phyloP scores from a whole-genome alignment of 2,113 vertebrate species.

The Microcebus jonahi region DNA sequence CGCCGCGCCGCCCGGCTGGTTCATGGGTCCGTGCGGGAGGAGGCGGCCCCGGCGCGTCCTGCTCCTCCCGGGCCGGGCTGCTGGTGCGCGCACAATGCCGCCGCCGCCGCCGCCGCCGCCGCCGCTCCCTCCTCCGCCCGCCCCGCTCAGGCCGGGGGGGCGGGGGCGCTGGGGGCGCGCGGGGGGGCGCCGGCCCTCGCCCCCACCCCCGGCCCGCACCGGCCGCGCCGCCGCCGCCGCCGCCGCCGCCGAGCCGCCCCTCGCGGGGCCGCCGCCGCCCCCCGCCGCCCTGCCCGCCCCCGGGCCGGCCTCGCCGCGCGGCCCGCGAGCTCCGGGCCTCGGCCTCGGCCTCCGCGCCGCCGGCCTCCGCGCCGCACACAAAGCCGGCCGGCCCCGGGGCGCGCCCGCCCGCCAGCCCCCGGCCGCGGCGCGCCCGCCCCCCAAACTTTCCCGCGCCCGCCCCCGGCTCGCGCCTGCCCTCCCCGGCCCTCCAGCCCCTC shows the following conservation, averaged over 20 bases:
- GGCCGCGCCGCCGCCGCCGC: constrained; percentile 58
- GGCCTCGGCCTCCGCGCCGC: constrained; percentile 72
- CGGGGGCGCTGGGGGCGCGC: constrained; percentile 67
- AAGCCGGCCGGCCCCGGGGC: constrained; percentile 57
- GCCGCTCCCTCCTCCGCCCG: constrained; percentile 63
- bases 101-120: constrained; percentile 21
- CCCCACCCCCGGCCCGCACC: constrained; percentile 65
- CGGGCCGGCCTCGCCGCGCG: constrained; percentile 69
- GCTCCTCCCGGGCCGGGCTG: constrained; percentile 77
- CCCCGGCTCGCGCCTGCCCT: not conserved
- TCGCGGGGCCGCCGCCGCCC: constrained; percentile 68
- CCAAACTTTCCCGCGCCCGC: constrained; percentile 57
- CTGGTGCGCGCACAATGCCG: constrained; percentile 78
- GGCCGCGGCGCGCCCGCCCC: constrained; percentile 42
- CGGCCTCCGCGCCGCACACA: constrained; percentile 70
- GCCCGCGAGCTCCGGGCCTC: constrained; percentile 72
- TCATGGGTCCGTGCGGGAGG: constrained; percentile 78
- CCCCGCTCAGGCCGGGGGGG: constrained; percentile 69
- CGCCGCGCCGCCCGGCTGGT: constrained; percentile 78
- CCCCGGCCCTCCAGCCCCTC: not conserved
- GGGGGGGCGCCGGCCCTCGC: constrained; percentile 33
- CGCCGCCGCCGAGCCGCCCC: constrained; percentile 63
- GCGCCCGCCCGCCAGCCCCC: constrained; percentile 13
- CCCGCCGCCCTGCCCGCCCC: constrained; percentile 70
- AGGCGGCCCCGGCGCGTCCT: constrained; percentile 79